phyloP scores from a whole-genome alignment of 2,113 vertebrate genomes.

The Rissa tridactyla region DNA sequence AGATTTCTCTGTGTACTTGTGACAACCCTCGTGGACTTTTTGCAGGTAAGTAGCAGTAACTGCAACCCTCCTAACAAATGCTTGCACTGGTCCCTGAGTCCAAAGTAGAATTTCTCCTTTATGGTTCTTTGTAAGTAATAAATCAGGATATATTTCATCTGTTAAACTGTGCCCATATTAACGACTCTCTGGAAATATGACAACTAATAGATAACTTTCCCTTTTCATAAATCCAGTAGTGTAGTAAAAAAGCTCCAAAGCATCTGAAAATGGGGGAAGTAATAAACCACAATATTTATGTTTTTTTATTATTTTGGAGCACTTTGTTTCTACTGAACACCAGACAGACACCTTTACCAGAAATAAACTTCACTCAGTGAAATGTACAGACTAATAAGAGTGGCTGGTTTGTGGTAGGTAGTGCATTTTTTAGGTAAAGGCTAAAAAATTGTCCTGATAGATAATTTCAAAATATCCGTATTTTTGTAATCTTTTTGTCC shows the following conservation, averaged over 20 bases:
- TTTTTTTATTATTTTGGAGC: not conserved
- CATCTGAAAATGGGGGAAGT: not conserved
- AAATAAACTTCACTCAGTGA: not conserved
- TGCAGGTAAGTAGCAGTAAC: not conserved
- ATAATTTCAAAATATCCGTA: not conserved
- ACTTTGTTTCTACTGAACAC: not conserved
- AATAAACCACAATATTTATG: not conserved
- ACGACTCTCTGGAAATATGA: not conserved
- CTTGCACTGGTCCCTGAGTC: not conserved
- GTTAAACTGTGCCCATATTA: not conserved
- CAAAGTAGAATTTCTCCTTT: not conserved
- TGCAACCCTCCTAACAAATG: not conserved
- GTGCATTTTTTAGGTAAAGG: not conserved
- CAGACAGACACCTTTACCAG: not conserved
- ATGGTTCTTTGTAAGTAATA: not conserved
- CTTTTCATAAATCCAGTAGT: not conserved
- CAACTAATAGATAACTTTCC: not conserved
- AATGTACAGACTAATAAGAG: not conserved
- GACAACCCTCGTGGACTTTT: not conserved
- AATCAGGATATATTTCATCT: not conserved
- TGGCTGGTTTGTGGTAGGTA: not conserved
- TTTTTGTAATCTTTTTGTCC: not conserved
- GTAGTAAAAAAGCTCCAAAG: not conserved
- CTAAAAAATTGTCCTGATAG: not conserved
- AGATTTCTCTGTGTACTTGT: not conserved